phyloP scores from a whole-genome alignment of 2,113 vertebrate genomes.

The Montifringilla adamsi region DNA sequence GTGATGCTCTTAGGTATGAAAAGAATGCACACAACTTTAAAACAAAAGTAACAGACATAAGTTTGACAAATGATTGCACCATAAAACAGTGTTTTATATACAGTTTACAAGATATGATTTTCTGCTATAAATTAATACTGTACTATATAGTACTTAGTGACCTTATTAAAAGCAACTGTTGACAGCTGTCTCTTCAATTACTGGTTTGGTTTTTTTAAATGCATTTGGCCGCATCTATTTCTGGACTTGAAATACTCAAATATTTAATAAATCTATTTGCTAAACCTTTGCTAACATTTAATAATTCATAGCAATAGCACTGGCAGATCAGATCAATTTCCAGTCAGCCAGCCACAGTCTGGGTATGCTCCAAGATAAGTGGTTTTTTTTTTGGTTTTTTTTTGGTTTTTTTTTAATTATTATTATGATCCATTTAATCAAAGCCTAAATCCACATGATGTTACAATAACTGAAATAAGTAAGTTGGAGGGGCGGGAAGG shows the following conservation, averaged over 20 bases:
- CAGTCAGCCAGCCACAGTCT: conserved; percentile 14
- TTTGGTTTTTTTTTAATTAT: neutral
- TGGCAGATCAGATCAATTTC: neutral
- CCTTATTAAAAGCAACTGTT: conserved; percentile 74
- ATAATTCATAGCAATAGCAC: conserved; percentile 20
- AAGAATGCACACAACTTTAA: conserved; percentile 66
- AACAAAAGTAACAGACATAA: conserved; percentile 75
- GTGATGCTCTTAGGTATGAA: conserved; percentile 76
- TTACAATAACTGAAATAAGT: conserved; percentile 56
- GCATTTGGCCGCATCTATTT: conserved; percentile 29
- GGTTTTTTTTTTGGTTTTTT: neutral
- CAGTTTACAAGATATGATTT: conserved; percentile 77
- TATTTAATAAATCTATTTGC: conserved; percentile 26
- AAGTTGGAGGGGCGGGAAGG: neutral
- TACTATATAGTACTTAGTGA: conserved; percentile 75
- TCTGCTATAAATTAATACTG: conserved; percentile 81
- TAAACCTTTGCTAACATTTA: neutral
- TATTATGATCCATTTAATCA: conserved; percentile 45
- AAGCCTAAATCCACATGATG: conserved; percentile 35
- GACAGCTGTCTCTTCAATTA: conserved; percentile 65
- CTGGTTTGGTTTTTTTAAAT: conserved; percentile 2
- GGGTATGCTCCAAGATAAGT: neutral
- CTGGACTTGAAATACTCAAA: conserved; percentile 56
- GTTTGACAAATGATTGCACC: conserved; percentile 79
- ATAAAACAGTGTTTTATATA: conserved; percentile 81